These are phyloP conservation scores for Onychomys arenicola DNA, from an alignment of 2,797 vertebrate genomes.

Conservation along the genomic window DNA sequence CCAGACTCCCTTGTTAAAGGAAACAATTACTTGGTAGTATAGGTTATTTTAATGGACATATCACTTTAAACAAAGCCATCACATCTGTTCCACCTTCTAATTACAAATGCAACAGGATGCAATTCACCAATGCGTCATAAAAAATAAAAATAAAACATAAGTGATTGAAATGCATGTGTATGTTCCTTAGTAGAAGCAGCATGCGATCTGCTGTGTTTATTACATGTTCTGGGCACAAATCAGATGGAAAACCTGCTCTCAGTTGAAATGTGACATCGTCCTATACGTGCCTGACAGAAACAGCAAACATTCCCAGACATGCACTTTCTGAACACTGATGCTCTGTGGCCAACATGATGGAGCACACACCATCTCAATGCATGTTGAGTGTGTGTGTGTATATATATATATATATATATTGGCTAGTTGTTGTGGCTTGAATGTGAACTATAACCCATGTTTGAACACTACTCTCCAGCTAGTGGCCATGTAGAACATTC, in stretches of 20 bases:
- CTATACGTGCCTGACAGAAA: neutral
- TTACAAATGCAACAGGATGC: conserved; percentile 81
- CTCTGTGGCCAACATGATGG: neutral
- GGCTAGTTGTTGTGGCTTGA: neutral
- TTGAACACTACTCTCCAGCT: neutral
- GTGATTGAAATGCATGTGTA: conserved; percentile 84
- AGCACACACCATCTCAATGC: neutral
- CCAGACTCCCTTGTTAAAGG: conserved; percentile 58
- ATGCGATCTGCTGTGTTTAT: conserved; percentile 83
- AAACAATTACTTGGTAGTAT: conserved; percentile 75
- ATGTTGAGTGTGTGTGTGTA: neutral
- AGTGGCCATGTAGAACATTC: neutral
- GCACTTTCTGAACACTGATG: neutral
- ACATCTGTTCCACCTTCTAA: conserved; percentile 84
- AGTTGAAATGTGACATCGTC: conserved; percentile 22
- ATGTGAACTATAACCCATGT: neutral
- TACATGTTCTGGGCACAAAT: conserved; percentile 81
- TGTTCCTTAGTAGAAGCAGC: conserved; percentile 79
- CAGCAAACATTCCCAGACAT: conserved; percentile 1
- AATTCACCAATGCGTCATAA: conserved; percentile 80
- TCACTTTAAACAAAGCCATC: conserved; percentile 80
- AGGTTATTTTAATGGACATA: conserved; percentile 80
- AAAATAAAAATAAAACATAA: conserved; percentile 81
- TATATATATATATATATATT: neutral
- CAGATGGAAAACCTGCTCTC: conserved; percentile 78